Conservation (phyloP, 2,888 invertebrate genomes). For the Dryococelus australis region DNA sequence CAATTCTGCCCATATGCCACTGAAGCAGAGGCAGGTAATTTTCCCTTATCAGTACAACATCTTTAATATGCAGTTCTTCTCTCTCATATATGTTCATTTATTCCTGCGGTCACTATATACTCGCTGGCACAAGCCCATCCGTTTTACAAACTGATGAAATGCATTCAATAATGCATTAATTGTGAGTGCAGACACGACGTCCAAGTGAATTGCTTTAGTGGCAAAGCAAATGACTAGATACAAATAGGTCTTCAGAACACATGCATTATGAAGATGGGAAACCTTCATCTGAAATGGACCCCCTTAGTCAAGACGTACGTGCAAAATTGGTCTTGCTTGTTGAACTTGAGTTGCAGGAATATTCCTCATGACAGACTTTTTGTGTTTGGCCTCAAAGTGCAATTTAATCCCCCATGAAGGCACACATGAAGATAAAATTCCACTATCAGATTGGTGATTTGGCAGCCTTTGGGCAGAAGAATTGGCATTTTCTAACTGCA, state of each 20-base stretch:
- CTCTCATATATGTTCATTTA: too few relatives aligned
- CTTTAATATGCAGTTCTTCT: too few relatives aligned
- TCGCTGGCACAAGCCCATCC: conserved; percentile 48
- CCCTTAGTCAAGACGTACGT: background rate
- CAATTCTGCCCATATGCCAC: too few relatives aligned
- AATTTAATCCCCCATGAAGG: background rate
- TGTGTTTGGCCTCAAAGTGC: background rate
- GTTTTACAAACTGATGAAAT: conserved; percentile 51
- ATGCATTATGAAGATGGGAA: background rate
- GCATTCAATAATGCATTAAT: conserved; percentile 50
- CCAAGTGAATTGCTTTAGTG: conserved; percentile 53
- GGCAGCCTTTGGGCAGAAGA: background rate
- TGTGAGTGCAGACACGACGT: conserved; percentile 51
- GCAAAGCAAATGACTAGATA: conserved; percentile 51
- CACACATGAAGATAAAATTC: background rate
- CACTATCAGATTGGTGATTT: conserved; percentile 11
- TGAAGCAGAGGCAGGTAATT: too few relatives aligned
- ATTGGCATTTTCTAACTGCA: background rate
- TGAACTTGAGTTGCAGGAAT: background rate
- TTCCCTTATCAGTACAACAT: too few relatives aligned
- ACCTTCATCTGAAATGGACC: background rate
- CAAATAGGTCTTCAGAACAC: background rate
- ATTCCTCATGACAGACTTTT: background rate
- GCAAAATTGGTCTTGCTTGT: background rate
- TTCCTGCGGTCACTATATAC: conserved; percentile 54